Evolutionary conservation across 2,797 vertebrate species (phyloP), one percentile per base, ranked within the genome.

Genomic region (Buceros bicornis): DNA sequence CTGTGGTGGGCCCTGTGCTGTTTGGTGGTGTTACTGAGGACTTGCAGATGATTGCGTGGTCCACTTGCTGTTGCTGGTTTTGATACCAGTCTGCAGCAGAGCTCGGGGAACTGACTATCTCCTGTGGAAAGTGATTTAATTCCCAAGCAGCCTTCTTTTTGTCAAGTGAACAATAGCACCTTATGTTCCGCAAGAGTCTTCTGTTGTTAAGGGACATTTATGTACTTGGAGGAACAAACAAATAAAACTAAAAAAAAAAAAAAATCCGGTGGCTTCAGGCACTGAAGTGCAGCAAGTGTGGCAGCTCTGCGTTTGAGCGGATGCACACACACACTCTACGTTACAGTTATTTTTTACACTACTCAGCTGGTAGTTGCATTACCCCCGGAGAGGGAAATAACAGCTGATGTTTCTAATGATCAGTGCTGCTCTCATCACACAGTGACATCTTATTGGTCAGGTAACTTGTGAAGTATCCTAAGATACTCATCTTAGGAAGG

Each of bases 291-390:
- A 28, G 13, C 14, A 11, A 7, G 16, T 21, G 13, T 11, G 45
- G 29, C 29, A 20, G 53, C 58, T 22, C 26, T 26, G 29, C 6
- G 2, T 35, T 29, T 54, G 57, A n/a, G n/a, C 1, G 5, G 11
- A 2, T 3, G 29, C 48, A 11, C 69, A 20, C 13, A 17, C 73
- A 8, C 3, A 0, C 31, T 67, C 33, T 29, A 4, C 0, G 1
- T 18, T 21, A 2, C 2, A 1, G 7, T 33, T 33, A 6, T 37
- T 37, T 51, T 37, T 51, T 43, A 40, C 26, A 7, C 6, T 11
- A 5, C 5, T 70, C 5, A 1, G 9, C 17, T 18, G 24, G n/a
- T n/a, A 33, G 35, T 8, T 45, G 47, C 29, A 4, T 29, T 60
- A 76, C 9, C 53, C 33, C 15, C 4, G 43, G 48, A 24, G 37